phyloP scores from a whole-genome alignment of 2,888 invertebrate species.

The Theodoxus fluviatilis region DNA sequence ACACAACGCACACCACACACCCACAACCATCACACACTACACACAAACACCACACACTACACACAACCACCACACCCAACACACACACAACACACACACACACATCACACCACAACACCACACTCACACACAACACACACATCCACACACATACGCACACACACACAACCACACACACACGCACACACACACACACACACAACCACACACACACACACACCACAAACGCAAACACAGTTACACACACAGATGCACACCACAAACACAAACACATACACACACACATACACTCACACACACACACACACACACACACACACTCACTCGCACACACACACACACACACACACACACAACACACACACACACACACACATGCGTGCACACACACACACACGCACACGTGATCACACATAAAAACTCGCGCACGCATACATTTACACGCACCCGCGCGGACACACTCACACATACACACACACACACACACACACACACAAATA shows the following conservation, averaged over 20 bases:
- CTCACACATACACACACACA: not conserved
- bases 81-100: not conserved
- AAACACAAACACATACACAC: not conserved
- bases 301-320: not conserved
- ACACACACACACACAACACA: slow-evolving; percentile 9
- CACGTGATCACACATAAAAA: not conserved
- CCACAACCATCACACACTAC: not conserved
- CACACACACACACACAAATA: not conserved
- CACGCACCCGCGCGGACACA: not conserved
- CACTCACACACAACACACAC: not conserved
- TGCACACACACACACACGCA: too few relatives aligned
- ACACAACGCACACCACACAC: not conserved
- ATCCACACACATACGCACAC: not conserved
- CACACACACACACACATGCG: slow-evolving; percentile 8
- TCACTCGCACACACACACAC: not conserved
- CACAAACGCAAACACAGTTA: too few relatives aligned
- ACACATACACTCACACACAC: not conserved
- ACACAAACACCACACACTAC: slow-evolving; percentile 6
- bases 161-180: not conserved
- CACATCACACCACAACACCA: not conserved
- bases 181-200: slow-evolving; percentile 9
- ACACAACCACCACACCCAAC: too few relatives aligned
- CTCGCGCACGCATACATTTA: not conserved
- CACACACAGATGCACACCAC: not conserved
- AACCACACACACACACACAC: slow-evolving; percentile 7